Evolutionary conservation across 2,113 vertebrate species (phyloP).

Genomic region (Catharus bicknelli): DNA sequence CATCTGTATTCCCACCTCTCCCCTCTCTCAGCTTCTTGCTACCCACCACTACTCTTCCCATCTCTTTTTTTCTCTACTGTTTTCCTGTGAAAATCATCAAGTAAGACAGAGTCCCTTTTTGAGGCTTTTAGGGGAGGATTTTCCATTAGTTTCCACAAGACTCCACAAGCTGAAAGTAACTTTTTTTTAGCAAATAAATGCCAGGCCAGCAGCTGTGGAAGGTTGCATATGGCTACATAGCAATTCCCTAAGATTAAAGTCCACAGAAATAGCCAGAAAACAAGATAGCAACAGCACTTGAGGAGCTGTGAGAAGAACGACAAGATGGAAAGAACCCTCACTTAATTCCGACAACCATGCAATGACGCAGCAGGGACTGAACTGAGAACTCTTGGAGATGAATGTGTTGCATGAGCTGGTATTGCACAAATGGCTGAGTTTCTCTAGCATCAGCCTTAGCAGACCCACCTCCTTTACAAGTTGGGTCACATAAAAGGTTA

Average conservation of each 20-base stretch:
- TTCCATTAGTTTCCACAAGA: not conserved
- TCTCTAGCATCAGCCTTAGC: not conserved
- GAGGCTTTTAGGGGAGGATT: not conserved
- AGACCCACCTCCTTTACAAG: not conserved
- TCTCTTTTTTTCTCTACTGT: not conserved
- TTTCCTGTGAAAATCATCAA: not conserved
- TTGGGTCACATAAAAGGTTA: not conserved
- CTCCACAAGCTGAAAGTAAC: not conserved
- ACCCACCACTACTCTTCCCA: not conserved
- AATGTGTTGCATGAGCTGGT: not conserved
- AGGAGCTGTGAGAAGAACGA: not conserved
- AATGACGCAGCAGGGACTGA: not conserved
- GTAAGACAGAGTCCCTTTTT: not conserved
- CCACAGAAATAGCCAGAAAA: constrained; percentile 4
- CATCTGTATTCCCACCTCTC: not conserved
- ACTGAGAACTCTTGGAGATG: not conserved
- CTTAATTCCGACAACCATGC: not conserved
- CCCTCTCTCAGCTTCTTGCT: not conserved
- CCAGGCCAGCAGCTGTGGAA: not conserved
- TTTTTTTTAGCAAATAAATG: not conserved
- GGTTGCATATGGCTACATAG: not conserved
- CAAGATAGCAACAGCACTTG: not conserved
- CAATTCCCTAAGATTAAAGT: not conserved
- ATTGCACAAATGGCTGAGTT: not conserved
- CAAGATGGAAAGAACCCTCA: not conserved